Evolutionary conservation across 2,888 invertebrate species (phyloP).

Genomic region (Theretra japonica): DNA sequence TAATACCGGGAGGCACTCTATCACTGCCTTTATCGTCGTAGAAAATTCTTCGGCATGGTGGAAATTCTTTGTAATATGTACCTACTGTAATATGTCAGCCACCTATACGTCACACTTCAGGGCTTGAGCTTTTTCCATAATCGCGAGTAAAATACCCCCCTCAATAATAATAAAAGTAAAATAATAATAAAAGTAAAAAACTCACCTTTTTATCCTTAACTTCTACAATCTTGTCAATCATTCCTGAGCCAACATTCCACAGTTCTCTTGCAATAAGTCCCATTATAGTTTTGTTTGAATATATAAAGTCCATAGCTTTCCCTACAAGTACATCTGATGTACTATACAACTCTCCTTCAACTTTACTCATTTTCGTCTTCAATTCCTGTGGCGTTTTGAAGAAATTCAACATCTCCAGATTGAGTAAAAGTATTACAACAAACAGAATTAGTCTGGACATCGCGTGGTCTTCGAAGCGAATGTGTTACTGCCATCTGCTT

Average conservation of each 20-base stretch:
- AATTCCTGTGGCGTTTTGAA: conserved; percentile 62
- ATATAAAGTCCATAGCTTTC: conserved; percentile 72
- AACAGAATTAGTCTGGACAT: conserved; percentile 25
- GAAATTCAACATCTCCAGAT: conserved; percentile 34
- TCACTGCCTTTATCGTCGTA: too few relatives aligned
- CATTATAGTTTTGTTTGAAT: conserved; percentile 73
- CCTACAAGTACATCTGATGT: conserved; percentile 64
- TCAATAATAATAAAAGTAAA: neutral
- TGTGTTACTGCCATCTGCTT: neutral
- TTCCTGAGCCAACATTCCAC: conserved; percentile 71
- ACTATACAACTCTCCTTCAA: conserved; percentile 53
- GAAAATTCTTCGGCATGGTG: too few relatives aligned
- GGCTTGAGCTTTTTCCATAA: too few relatives aligned
- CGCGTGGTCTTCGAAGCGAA: neutral
- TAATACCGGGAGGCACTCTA: too few relatives aligned
- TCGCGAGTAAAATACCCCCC: too few relatives aligned
- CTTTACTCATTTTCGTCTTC: conserved; percentile 51
- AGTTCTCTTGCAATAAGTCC: conserved; percentile 69
- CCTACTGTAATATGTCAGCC: too few relatives aligned
- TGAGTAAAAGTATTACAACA: conserved; percentile 3
- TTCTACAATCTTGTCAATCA: conserved; percentile 68
- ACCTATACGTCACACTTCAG: too few relatives aligned
- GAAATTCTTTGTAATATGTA: too few relatives aligned
- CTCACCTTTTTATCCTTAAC: conserved; percentile 53
- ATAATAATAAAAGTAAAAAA: conserved; percentile 5